These are phyloP conservation scores for Silurus meridionalis DNA, from an alignment of 2,113 vertebrate species.

Conservation along the genomic window DNA sequence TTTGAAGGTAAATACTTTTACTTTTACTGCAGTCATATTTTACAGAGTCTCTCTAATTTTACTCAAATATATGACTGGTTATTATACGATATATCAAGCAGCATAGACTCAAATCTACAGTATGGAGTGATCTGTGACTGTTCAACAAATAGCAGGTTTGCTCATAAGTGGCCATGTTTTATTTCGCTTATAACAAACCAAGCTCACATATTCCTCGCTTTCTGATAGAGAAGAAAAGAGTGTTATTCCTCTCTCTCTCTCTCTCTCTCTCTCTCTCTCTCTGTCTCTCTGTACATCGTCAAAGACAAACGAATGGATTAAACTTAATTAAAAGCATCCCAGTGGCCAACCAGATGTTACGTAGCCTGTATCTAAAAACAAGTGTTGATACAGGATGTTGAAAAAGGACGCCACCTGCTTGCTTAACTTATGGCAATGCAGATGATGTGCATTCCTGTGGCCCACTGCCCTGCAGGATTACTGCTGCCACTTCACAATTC, in stretches of 20 bases:
- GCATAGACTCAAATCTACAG: too few relatives aligned
- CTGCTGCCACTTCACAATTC: conserved; percentile 84
- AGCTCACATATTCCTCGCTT: not conserved
- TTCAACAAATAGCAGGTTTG: not conserved
- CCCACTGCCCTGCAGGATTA: conserved; percentile 87
- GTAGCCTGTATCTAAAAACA: conserved; percentile 76
- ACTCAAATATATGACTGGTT: too few relatives aligned
- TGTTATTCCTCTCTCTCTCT: not conserved
- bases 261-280: too few relatives aligned
- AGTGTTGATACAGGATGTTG: conserved; percentile 86
- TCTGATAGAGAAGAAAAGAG: not conserved
- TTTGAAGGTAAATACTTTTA: too few relatives aligned
- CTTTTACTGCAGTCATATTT: too few relatives aligned
- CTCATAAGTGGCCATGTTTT: not conserved
- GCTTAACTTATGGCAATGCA: conserved; percentile 81
- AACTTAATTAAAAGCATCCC: conserved; percentile 89
- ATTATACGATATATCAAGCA: too few relatives aligned
- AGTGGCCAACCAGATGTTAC: conserved; percentile 81
- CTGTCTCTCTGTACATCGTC: not conserved
- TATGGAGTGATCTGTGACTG: too few relatives aligned
- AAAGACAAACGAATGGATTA: conserved; percentile 77
- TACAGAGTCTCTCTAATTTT: too few relatives aligned
- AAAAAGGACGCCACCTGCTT: conserved; percentile 91
- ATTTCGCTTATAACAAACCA: not conserved
- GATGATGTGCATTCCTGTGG: conserved; percentile 95